Evolutionary conservation across 1,140 invertebrate species (phyloP).

Genomic region (Drosophila watanabei): DNA sequence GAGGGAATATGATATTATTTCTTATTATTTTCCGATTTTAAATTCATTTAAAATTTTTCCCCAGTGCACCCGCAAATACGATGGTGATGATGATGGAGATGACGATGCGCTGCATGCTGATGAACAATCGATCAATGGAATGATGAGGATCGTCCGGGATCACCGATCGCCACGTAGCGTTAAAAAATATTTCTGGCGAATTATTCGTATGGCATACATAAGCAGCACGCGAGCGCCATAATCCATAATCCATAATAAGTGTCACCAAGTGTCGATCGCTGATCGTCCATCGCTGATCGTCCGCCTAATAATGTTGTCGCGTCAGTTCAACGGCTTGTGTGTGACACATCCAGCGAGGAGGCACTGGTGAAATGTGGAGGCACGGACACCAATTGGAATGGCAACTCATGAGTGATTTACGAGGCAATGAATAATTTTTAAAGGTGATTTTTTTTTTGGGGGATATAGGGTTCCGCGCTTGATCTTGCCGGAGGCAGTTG

Average conservation of each 20-base stretch:
- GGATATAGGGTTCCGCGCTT: constrained; percentile 39
- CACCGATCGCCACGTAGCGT: constrained; percentile 63
- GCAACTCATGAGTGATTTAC: constrained; percentile 44
- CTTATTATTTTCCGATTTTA: not conserved
- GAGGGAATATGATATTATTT: no score
- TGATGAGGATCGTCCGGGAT: constrained; percentile 23
- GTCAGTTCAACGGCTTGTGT: constrained; percentile 74
- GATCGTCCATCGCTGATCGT: constrained; percentile 61
- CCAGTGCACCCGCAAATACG: constrained; percentile 3
- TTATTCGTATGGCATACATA: constrained; percentile 77
- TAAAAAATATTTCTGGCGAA: constrained; percentile 53
- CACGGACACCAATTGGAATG: constrained; percentile 21
- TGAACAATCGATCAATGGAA: constrained; percentile 49
- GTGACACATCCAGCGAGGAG: constrained; percentile 59
- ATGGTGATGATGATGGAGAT: constrained; percentile 34
- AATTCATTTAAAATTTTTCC: not conserved
- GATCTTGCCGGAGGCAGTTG: constrained; percentile 61
- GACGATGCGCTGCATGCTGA: constrained; percentile 74
- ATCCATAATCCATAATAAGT: constrained; percentile 77
- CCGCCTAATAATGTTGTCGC: constrained; percentile 59
- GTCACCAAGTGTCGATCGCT: constrained; percentile 55
- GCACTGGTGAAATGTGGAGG: constrained; percentile 10
- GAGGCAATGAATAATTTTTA: constrained; percentile 67
- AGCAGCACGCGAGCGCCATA: constrained; percentile 82
- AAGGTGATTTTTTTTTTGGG: constrained; percentile 28